These are phyloP conservation scores for Phengaris arion DNA, from an alignment of 2,888 invertebrate genomes.

Conservation along the genomic window DNA sequence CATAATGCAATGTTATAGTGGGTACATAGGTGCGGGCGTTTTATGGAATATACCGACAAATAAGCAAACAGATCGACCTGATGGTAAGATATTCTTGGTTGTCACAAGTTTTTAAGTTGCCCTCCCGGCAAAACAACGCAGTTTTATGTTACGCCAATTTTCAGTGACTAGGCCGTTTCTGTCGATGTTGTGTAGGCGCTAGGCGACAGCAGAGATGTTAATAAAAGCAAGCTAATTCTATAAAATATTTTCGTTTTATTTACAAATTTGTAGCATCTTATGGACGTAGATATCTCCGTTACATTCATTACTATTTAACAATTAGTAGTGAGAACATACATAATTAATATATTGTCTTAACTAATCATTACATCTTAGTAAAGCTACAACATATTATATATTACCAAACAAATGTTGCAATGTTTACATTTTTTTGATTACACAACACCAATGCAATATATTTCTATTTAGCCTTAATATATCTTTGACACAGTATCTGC, in stretches of 20 bases:
- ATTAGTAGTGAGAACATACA: constrained; percentile 3
- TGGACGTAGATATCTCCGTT: constrained; percentile 28
- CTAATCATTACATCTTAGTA: background rate
- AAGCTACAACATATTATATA: constrained; percentile 17
- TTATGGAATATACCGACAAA: no score
- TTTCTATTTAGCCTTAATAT: background rate
- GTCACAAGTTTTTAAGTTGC: no score
- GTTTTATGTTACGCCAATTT: no score
- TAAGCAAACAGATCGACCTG: no score
- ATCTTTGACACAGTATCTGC: background rate
- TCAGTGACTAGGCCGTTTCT: no score
- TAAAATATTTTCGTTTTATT: constrained; percentile 35
- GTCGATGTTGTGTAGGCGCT: background rate
- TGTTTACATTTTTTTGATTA: background rate
- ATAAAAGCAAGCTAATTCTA: background rate
- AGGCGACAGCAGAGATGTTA: background rate
- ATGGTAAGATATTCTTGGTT: no score
- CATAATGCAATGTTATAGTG: no score
- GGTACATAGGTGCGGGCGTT: no score
- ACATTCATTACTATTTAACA: constrained; percentile 3
- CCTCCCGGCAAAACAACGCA: no score
- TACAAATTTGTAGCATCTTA: constrained; percentile 29
- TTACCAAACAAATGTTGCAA: background rate
- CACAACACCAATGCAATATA: background rate
- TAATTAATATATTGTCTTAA: constrained; percentile 4